Conservation (phyloP, 2,797 vertebrate genomes). For the Sebastes wilsoni region DNA sequence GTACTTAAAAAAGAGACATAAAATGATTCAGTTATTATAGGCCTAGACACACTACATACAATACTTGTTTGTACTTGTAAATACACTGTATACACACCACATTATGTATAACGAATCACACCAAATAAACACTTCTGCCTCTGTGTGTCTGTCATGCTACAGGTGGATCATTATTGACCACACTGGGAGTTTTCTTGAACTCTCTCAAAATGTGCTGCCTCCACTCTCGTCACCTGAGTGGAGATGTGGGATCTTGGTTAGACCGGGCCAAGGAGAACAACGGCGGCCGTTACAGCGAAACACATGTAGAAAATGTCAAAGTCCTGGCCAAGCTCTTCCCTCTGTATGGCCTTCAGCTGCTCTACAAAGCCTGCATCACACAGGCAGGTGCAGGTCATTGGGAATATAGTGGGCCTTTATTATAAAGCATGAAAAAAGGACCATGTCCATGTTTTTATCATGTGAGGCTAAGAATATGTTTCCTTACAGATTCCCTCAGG, state of each 20-base stretch:
- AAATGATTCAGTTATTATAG: not conserved
- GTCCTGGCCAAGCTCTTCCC: conserved; percentile 87
- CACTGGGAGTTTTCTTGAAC: conserved; percentile 84
- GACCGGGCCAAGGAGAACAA: conserved; percentile 90
- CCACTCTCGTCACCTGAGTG: conserved; percentile 74
- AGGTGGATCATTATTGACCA: conserved; percentile 86
- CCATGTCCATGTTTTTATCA: not conserved
- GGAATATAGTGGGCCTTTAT: not conserved
- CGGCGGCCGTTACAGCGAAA: conserved; percentile 86
- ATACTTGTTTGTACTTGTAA: not conserved
- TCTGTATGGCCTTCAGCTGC: conserved; percentile 88
- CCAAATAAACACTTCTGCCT: not conserved
- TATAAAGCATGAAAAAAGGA: not conserved
- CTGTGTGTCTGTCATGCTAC: conserved; percentile 3
- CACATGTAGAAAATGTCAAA: conserved; percentile 89
- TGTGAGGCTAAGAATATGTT: not conserved
- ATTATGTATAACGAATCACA: not conserved
- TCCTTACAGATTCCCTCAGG: conserved; percentile 88
- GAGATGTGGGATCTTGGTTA: conserved; percentile 81
- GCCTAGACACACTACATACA: not conserved
- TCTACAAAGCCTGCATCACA: conserved; percentile 88
- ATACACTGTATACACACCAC: not conserved
- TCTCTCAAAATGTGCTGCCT: conserved; percentile 81
- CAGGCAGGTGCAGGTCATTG: conserved; percentile 80
- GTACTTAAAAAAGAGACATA: not conserved